Conservation (phyloP, 2,888 invertebrate species). For the Galerucella nymphaeae region DNA sequence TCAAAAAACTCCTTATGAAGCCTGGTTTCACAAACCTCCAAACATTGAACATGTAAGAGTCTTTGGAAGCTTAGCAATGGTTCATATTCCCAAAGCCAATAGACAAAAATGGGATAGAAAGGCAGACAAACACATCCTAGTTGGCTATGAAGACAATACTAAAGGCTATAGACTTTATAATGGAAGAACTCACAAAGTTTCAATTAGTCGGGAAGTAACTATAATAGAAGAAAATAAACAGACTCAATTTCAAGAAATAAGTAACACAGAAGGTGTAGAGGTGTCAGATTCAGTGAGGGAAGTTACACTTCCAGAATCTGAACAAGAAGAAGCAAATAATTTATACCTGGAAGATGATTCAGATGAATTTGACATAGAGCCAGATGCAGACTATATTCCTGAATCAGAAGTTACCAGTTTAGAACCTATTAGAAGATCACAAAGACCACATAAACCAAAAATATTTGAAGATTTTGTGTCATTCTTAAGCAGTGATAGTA, state of each 20-base stretch:
- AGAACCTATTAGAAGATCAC: slow-evolving; percentile 41
- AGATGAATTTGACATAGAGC: slow-evolving; percentile 23
- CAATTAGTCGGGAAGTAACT: slow-evolving; percentile 36
- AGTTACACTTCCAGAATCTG: no score
- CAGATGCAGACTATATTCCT: slow-evolving; percentile 9
- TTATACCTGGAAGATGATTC: slow-evolving; percentile 6
- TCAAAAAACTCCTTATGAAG: slow-evolving; percentile 37
- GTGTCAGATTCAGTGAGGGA: slow-evolving; percentile 36
- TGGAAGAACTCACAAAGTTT: slow-evolving; percentile 27
- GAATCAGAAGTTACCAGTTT: slow-evolving; percentile 2
- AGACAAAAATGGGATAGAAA: slow-evolving; percentile 49
- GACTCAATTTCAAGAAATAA: neutral
- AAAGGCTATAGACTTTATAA: slow-evolving; percentile 49
- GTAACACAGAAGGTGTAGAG: slow-evolving; percentile 11
- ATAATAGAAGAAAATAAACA: slow-evolving; percentile 30
- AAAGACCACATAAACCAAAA: slow-evolving; percentile 42
- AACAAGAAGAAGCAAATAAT: slow-evolving; percentile 9
- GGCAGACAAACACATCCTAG: slow-evolving; percentile 43
- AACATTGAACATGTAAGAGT: slow-evolving; percentile 48
- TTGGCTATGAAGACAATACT: slow-evolving; percentile 48
- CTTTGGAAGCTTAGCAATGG: slow-evolving; percentile 44
- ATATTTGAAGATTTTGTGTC: slow-evolving; percentile 39
- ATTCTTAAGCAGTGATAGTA: slow-evolving; percentile 38
- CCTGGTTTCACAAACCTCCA: slow-evolving; percentile 36
- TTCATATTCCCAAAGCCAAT: slow-evolving; percentile 45